Evolutionary conservation across 2,888 invertebrate genomes (phyloP).

Genomic region (Drosophila yooni): DNA sequence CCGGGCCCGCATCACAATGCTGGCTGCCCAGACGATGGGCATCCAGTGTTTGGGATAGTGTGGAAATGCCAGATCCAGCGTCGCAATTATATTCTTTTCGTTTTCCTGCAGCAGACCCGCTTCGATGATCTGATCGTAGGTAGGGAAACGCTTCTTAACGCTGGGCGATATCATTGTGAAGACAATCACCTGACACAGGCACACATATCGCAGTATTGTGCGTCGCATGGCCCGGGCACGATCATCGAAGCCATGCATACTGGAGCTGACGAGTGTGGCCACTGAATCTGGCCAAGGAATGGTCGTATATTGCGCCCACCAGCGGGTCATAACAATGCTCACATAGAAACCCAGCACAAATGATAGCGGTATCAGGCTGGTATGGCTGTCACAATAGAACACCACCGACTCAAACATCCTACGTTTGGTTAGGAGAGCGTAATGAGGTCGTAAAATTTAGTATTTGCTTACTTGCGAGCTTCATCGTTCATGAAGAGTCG

Average conservation of each 20-base stretch:
- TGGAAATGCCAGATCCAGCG: constrained; percentile 91
- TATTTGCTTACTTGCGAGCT: constrained; percentile 46
- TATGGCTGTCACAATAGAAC: constrained; percentile 92
- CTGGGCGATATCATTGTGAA: constrained; percentile 93
- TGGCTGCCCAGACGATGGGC: constrained; percentile 95
- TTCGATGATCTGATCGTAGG: constrained; percentile 92
- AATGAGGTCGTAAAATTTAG: too few species aligned
- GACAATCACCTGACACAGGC: constrained; percentile 93
- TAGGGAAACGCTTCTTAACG: constrained; percentile 95
- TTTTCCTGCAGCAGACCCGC: constrained; percentile 92
- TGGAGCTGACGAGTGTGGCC: constrained; percentile 92
- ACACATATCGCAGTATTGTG: constrained; percentile 92
- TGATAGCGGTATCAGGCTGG: constrained; percentile 93
- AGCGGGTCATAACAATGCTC: constrained; percentile 94
- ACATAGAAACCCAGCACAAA: constrained; percentile 98
- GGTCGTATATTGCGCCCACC: constrained; percentile 93
- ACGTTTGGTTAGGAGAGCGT: constrained; percentile 69
- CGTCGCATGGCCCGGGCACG: constrained; percentile 92
- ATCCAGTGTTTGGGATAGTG: constrained; percentile 95
- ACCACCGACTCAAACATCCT: constrained; percentile 92
- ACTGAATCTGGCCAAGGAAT: constrained; percentile 95
- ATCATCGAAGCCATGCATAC: constrained; percentile 93
- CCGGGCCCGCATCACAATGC: constrained; percentile 93
- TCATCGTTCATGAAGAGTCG: constrained; percentile 40
- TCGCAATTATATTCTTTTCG: constrained; percentile 91